A percentile compares a stretch with the other conserved stretches of the same genome.
Conservation (phyloP, 2,888 invertebrate genomes). For the Ctenicera cuprea region DNA sequence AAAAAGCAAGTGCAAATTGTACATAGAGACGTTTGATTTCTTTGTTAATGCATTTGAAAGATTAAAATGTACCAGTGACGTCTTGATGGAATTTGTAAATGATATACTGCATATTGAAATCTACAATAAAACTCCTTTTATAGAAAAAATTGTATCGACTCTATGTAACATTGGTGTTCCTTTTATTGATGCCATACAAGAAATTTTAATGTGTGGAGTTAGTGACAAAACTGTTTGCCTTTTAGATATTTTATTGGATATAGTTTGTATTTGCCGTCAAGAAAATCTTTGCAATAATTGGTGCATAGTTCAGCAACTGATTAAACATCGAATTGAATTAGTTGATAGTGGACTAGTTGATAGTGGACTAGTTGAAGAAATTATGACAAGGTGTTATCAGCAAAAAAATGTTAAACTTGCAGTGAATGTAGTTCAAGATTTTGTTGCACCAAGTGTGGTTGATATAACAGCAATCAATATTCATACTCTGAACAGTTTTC, state of each 20-base stretch:
- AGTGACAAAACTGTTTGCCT: neutral
- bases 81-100: neutral
- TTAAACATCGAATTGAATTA: neutral
- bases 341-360: neutral
- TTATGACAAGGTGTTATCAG: neutral
- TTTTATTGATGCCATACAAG: neutral
- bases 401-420: neutral
- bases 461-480: too few relatives aligned
- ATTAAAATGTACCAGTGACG: neutral
- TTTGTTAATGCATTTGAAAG: neutral
- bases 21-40: neutral
- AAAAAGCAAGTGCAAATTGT: neutral
- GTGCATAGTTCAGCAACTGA: neutral
- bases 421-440: neutral
- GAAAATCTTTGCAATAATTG: neutral
- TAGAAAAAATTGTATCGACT: neutral
- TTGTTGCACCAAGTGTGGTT: neutral
- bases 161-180: neutral
- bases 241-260: neutral
- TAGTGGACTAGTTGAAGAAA: neutral
- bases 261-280: neutral
- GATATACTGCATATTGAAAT: neutral
- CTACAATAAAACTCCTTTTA: conserved; percentile 4
- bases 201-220: neutral
- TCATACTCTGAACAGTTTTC: too few relatives aligned